Conservation (phyloP, 2,113 vertebrate genomes). For the Pholis gunnellus region DNA sequence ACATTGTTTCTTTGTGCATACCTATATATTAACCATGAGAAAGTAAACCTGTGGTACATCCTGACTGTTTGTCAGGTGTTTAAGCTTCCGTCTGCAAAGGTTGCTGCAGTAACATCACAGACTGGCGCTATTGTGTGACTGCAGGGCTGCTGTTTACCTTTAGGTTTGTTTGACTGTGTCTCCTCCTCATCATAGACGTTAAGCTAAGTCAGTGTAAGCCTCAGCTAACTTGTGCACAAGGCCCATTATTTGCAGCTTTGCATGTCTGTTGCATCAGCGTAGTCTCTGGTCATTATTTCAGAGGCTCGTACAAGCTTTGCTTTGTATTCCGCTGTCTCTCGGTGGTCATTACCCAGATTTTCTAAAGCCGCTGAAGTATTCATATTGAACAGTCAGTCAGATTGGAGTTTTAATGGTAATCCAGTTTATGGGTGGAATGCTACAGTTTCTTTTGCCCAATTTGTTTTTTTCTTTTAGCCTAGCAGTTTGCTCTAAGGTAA, state of each 20-base stretch:
- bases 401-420: constrained; percentile 29
- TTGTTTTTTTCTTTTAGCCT: background rate
- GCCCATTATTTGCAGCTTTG: constrained; percentile 36
- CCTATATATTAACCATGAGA: background rate
- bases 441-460: background rate
- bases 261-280: constrained; percentile 32
- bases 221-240: constrained; percentile 19
- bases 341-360: constrained; percentile 56
- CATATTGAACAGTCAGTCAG: constrained; percentile 12
- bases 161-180: background rate
- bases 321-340: constrained; percentile 32
- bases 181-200: constrained; percentile 1
- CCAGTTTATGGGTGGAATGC: constrained; percentile 13
- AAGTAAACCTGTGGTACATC: background rate
- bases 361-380: constrained; percentile 20
- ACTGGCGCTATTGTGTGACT: constrained; percentile 8
- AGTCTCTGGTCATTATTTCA: constrained; percentile 26
- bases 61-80: constrained; percentile 17
- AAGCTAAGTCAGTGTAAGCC: background rate
- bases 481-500: background rate
- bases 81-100: background rate
- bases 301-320: constrained; percentile 8
- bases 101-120: constrained; percentile 2
- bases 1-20: background rate
- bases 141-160: constrained; percentile 2